A percentile compares a stretch with the other conserved stretches of the same genome.
phyloP scores from a whole-genome alignment of 2,888 invertebrate species.

The Cataglyphis rosenhaueri region DNA sequence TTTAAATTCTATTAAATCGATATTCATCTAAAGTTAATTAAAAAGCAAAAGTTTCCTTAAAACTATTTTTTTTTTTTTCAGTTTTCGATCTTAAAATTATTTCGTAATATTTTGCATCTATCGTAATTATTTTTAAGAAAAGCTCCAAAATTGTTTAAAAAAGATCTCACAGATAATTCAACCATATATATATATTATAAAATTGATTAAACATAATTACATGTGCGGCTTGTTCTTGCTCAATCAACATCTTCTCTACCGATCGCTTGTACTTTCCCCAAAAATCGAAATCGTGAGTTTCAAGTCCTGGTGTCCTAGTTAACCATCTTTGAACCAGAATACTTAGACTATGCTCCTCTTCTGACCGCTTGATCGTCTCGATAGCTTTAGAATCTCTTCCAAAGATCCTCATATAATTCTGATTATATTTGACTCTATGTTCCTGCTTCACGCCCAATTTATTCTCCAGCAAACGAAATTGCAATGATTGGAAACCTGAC shows the following conservation, averaged over 20 bases:
- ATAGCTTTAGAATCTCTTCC: conserved; percentile 90
- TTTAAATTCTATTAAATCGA: conserved; percentile 4
- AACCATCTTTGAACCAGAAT: conserved; percentile 96
- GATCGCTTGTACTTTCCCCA: conserved; percentile 95
- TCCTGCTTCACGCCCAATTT: conserved; percentile 94
- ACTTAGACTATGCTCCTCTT: conserved; percentile 94
- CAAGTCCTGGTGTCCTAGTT: conserved; percentile 97
- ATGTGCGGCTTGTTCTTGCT: conserved; percentile 89
- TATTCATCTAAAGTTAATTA: not conserved
- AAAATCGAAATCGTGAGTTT: conserved; percentile 93
- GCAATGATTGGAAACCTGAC: conserved; percentile 98
- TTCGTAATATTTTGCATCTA: not conserved
- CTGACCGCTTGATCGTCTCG: conserved; percentile 88
- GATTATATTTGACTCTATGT: conserved; percentile 96
- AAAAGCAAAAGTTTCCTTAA: not conserved
- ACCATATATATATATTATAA: not conserved
- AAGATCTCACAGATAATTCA: not conserved
- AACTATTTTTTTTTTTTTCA: too few species aligned
- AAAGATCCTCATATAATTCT: conserved; percentile 95
- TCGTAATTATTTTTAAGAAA: not conserved
- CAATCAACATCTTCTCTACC: conserved; percentile 90
- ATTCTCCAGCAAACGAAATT: conserved; percentile 98
- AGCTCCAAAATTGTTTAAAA: not conserved
- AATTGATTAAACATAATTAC: conserved; percentile 82
- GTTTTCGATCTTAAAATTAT: not conserved